Base-by-base conservation (phyloP, 2,113 vertebrate genomes). In the Semnornis frantzii region DNA sequence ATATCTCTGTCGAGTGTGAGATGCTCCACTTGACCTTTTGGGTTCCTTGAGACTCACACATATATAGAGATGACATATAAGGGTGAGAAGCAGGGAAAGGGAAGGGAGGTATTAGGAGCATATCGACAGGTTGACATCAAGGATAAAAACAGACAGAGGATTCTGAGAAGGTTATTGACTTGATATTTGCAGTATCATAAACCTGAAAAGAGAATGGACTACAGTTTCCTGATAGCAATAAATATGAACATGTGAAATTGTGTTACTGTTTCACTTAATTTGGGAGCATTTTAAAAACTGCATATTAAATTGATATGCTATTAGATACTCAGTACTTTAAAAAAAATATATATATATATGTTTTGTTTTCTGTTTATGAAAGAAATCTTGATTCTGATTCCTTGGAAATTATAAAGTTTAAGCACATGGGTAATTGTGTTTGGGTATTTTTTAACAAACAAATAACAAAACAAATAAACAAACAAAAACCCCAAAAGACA, bases 351-450 rank as follows among this genome's bases (percentile, higher is more conserved):
- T n/a, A n/a, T n/a, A n/a, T 42, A 42, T n/a, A 46, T 46, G 3
- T 0, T 70, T 71, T 54, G 0, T 10, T 71, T 89, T 0, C 2
- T 84, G n/a, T 5, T 8, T 64, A 16, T 20, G 58, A 73, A 68
- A 84, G 24, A 71, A 72, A 60, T 31, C 42, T 42, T 42, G 42
- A 42, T 42, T 42, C 42, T 14, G 5, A 42, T 42, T 42, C 9
- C 9, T 60, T 79, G 4, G 3, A 73, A 80, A 82, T 70, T 82
- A 44, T 20, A 54, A 77, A 72, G 58, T 15, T 4, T 65, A 76
- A 82, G n/a, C 6, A 30, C 50, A 9, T 4, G 52, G 25, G 30
- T 37, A 59, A n/a, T 30, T 33, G 0, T 4, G 1, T 20, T 42
- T 42, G 42, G 42, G 37, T 71, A 2, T 28, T 57, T 31, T 33